A percentile compares a stretch with the other conserved stretches of the same genome.
phyloP scores from a whole-genome alignment of 2,797 vertebrate genomes.

The Ceyx erithaca region DNA sequence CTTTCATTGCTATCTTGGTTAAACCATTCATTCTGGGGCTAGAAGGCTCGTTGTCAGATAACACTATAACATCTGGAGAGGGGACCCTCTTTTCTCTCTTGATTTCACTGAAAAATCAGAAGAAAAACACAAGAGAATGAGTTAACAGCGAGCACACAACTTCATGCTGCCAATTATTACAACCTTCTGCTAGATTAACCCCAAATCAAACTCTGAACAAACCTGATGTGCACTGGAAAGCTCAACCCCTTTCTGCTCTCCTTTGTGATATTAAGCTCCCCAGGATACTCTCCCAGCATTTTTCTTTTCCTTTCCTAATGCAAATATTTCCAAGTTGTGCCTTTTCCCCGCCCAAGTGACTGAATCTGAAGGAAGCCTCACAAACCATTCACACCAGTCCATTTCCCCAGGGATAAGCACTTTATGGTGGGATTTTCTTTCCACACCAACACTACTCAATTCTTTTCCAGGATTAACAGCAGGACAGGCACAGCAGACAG shows the following conservation, averaged over 20 bases:
- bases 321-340: neutral
- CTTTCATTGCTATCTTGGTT: slow-evolving; percentile 81
- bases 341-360: neutral
- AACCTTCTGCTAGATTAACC: neutral
- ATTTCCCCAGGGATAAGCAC: too few relatives aligned
- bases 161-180: neutral
- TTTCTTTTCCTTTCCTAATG: neutral
- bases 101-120: slow-evolving; percentile 78
- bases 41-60: slow-evolving; percentile 93
- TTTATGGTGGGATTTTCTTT: neutral
- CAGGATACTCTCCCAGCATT: neutral
- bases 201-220: neutral
- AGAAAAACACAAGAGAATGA: neutral
- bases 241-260: neutral
- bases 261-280: neutral
- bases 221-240: accelerated
- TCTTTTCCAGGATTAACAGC: neutral
- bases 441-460: neutral
- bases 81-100: slow-evolving; percentile 87
- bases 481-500: neutral
- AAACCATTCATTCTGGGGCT: slow-evolving; percentile 93
- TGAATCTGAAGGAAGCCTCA: neutral
- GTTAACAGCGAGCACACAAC: neutral
- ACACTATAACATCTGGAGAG: slow-evolving; percentile 93
- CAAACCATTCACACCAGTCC: neutral